Conservation (phyloP, 2,113 vertebrate genomes). For the Anthoscopus minutus region DNA sequence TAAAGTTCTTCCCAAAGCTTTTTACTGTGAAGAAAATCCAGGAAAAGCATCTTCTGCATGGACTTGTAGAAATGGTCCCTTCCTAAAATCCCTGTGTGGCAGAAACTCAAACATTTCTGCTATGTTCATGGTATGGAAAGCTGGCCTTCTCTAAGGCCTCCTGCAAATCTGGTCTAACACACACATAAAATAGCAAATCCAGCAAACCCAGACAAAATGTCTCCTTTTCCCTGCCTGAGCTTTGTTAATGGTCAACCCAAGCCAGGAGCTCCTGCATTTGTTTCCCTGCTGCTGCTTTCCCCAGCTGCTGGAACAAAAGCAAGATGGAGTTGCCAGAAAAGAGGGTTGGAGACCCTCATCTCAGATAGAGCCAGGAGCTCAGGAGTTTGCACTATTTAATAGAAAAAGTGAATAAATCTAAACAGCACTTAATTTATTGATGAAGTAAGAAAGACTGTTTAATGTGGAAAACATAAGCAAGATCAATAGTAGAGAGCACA, state of each 20-base stretch:
- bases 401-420: constrained; percentile 62
- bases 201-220: background rate
- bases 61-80: background rate
- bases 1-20: background rate
- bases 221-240: background rate
- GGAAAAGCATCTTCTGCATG: background rate
- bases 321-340: background rate
- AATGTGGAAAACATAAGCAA: constrained; percentile 57
- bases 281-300: background rate
- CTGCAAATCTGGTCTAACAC: background rate
- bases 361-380: background rate
- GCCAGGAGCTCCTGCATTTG: background rate
- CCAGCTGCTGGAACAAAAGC: background rate
- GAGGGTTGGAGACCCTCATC: background rate
- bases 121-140: background rate
- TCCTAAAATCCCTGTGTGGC: background rate
- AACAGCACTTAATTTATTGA: constrained; percentile 53
- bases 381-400: background rate
- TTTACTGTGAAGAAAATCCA: background rate
- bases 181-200: background rate
- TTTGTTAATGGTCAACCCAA: background rate
- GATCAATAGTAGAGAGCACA: constrained; percentile 65
- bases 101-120: background rate
- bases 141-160: background rate
- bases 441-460: constrained; percentile 48